phyloP scores from a whole-genome alignment of 2,113 vertebrate species.

The Rynchops niger region DNA sequence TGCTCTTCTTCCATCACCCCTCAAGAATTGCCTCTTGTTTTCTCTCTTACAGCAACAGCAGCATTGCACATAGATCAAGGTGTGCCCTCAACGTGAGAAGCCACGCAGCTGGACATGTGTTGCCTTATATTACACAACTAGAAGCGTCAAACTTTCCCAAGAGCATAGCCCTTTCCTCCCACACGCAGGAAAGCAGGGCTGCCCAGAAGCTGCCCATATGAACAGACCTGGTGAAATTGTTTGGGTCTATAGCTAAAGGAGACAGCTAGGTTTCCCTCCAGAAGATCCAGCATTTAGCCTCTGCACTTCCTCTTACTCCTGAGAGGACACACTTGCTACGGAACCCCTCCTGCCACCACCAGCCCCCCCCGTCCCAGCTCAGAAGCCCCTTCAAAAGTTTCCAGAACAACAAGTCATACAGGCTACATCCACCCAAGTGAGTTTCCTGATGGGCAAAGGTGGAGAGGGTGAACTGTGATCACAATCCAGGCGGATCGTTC shows the following conservation, averaged over 20 bases:
- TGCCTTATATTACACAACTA: neutral
- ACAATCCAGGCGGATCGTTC: neutral
- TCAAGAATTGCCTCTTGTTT: neutral
- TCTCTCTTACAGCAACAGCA: neutral
- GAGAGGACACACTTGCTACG: neutral
- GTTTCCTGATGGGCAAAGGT: neutral
- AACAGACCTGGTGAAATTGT: neutral
- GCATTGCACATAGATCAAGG: neutral
- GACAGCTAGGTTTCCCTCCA: neutral
- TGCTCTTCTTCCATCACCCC: too few species aligned
- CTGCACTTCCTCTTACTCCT: neutral
- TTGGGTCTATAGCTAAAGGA: neutral
- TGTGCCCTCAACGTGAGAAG: neutral
- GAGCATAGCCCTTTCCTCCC: neutral
- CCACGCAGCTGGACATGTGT: neutral
- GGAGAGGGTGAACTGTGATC: neutral
- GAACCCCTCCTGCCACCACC: neutral
- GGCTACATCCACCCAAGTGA: neutral
- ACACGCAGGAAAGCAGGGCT: neutral
- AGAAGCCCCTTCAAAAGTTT: neutral
- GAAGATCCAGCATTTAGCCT: neutral
- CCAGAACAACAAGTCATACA: neutral
- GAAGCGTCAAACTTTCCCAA: neutral
- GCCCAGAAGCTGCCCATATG: neutral
- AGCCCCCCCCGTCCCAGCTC: neutral